Percentiles rank a stretch among this genome's conserved stretches.
These are phyloP conservation scores for Limonius californicus DNA, from an alignment of 1,140 invertebrate species.

Conservation along the genomic window DNA sequence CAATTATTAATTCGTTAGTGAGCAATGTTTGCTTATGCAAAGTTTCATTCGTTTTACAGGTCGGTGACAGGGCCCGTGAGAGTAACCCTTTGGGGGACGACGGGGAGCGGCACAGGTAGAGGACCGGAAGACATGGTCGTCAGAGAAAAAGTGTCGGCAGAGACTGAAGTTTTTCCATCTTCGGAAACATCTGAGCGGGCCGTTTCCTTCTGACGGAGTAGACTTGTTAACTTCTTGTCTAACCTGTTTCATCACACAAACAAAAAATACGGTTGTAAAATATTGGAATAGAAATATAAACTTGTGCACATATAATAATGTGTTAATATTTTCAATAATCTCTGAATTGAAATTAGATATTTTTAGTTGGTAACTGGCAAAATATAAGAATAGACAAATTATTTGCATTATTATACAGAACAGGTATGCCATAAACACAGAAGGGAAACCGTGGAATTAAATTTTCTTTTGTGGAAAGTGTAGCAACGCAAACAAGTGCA, in stretches of 20 bases:
- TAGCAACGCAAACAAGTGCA: too few relatives aligned
- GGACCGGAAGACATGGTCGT: conserved; percentile 34
- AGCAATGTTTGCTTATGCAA: not conserved
- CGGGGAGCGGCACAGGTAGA: conserved; percentile 7
- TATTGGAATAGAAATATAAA: not conserved
- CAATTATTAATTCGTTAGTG: not conserved
- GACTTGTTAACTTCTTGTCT: conserved; percentile 32
- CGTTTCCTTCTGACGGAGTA: conserved; percentile 35
- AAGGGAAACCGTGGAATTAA: too few relatives aligned
- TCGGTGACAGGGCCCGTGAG: conserved; percentile 46
- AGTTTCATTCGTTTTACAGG: conserved; percentile 32
- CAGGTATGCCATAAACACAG: too few relatives aligned
- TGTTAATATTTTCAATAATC: not conserved
- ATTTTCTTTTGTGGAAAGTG: too few relatives aligned
- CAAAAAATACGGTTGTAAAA: not conserved
- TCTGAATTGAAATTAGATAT: too few relatives aligned
- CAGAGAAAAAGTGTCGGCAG: conserved; percentile 38
- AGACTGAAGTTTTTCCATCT: conserved; percentile 34
- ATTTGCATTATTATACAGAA: too few relatives aligned
- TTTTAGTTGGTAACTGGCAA: too few relatives aligned
- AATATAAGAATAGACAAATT: too few relatives aligned
- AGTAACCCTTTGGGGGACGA: conserved; percentile 36
- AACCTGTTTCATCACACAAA: conserved; percentile 25
- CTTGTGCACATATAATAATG: not conserved
- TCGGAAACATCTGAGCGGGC: conserved; percentile 36